phyloP scores from a whole-genome alignment of 64 coral and sea anemone genomes.

The Actinia equina region DNA sequence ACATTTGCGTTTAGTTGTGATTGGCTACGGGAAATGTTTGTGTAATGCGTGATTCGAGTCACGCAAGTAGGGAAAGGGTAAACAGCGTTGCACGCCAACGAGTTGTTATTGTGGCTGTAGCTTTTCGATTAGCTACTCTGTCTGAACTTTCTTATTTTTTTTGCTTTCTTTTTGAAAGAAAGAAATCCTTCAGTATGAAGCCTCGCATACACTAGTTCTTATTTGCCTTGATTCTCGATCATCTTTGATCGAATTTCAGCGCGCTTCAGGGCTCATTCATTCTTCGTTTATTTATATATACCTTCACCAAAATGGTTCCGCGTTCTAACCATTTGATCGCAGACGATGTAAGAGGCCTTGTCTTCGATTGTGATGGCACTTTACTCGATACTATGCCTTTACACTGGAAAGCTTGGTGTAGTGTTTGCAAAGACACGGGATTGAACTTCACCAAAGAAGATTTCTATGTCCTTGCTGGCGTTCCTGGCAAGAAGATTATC shows the following conservation, averaged over 20 bases:
- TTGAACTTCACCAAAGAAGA: constrained; percentile 71
- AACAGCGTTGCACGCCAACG: neutral
- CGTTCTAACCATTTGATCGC: constrained; percentile 49
- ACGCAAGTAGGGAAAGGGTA: no score
- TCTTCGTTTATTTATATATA: neutral
- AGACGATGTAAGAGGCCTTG: constrained; percentile 62
- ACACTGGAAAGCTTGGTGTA: constrained; percentile 92
- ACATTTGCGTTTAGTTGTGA: neutral
- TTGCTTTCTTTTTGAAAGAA: neutral
- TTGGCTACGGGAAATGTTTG: neutral
- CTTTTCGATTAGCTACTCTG: neutral
- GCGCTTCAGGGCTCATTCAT: neutral
- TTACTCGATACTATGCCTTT: constrained; percentile 90
- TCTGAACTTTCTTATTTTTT: neutral
- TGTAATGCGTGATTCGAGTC: neutral
- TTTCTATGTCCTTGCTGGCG: constrained; percentile 84
- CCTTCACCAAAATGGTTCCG: constrained; percentile 23
- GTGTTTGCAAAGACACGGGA: constrained; percentile 92
- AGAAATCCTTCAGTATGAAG: neutral
- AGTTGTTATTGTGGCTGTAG: neutral
- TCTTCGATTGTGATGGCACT: constrained; percentile 97
- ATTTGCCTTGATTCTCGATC: neutral
- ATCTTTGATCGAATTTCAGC: neutral
- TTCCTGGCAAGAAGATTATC: constrained; percentile 93
- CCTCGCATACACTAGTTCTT: neutral